Evolutionary conservation across 2,797 vertebrate genomes (phyloP).

Genomic region (Takifugu ocellatus): DNA sequence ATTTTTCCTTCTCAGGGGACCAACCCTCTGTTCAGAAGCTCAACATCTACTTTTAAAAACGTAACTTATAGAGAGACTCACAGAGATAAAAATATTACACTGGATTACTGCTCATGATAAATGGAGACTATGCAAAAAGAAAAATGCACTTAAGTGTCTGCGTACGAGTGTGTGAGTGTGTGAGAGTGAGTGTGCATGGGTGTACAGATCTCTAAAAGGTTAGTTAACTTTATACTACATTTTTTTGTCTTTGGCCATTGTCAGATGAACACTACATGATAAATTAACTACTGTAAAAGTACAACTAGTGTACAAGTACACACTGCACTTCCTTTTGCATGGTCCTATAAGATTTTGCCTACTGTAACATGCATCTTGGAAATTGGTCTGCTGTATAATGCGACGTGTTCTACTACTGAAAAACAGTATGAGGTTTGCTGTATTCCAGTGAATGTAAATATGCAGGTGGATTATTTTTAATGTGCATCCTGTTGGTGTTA

Average conservation of each 20-base stretch:
- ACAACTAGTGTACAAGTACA: constrained; percentile 45
- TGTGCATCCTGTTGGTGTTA: constrained; percentile 29
- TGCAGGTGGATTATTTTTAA: constrained; percentile 24
- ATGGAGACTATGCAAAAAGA: constrained; percentile 27
- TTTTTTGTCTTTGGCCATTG: constrained; percentile 15
- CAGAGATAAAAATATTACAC: constrained; percentile 72
- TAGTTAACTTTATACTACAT: constrained; percentile 4
- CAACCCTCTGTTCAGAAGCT: constrained; percentile 94
- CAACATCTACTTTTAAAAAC: constrained; percentile 96
- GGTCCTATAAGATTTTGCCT: constrained; percentile 23
- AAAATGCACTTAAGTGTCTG: constrained; percentile 48
- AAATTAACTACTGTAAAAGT: constrained; percentile 60
- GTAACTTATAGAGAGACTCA: constrained; percentile 88
- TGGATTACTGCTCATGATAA: constrained; percentile 53
- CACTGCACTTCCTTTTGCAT: constrained; percentile 50
- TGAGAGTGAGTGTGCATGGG: constrained; percentile 3
- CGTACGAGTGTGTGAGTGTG: constrained; percentile 16
- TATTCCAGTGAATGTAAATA: constrained; percentile 53
- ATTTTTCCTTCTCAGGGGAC: constrained; percentile 80
- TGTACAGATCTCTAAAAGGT: constrained; percentile 3
- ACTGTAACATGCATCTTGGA: constrained; percentile 40
- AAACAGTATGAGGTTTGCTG: constrained; percentile 7
- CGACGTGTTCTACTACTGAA: constrained; percentile 64
- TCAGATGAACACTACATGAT: constrained; percentile 24
- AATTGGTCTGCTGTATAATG: constrained; percentile 26